Percentiles rank a stretch among this genome's conserved stretches.
Conservation (phyloP, 2,797 vertebrate species). For the Florisuga fusca region DNA sequence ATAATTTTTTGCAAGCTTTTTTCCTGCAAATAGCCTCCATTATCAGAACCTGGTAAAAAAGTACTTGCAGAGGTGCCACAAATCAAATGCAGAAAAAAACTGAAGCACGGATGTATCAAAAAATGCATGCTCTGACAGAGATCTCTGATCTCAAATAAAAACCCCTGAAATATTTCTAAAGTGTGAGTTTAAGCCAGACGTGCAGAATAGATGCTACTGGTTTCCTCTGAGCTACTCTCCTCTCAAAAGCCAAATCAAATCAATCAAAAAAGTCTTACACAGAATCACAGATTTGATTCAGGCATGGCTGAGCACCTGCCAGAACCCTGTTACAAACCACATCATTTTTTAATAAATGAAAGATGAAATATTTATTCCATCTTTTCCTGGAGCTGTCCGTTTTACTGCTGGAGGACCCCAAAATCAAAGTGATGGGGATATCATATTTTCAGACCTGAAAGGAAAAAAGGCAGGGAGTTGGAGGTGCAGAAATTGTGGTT, state of each 20-base stretch:
- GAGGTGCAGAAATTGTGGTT: neutral
- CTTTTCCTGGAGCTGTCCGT: constrained; percentile 26
- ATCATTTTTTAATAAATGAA: constrained; percentile 31
- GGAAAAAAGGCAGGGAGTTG: neutral
- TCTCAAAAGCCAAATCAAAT: neutral
- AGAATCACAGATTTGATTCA: neutral
- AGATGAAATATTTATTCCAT: constrained; percentile 32
- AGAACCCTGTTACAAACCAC: neutral
- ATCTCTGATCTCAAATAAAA: constrained; percentile 9
- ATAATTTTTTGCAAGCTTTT: neutral
- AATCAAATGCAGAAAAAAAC: neutral
- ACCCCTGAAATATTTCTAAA: neutral
- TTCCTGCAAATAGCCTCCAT: neutral
- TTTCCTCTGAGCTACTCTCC: neutral
- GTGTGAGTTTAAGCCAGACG: constrained; percentile 7
- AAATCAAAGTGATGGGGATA: neutral
- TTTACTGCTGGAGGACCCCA: neutral
- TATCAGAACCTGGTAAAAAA: neutral
- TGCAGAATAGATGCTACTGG: neutral
- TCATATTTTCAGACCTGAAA: neutral
- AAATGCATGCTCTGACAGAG: neutral
- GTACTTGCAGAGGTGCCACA: neutral
- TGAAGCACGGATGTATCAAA: neutral
- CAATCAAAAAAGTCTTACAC: neutral
- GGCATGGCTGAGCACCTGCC: neutral